Percentiles rank a stretch among this genome's conserved stretches.
phyloP scores from a whole-genome alignment of 2,113 vertebrate genomes.

The Microcebus murinus region DNA sequence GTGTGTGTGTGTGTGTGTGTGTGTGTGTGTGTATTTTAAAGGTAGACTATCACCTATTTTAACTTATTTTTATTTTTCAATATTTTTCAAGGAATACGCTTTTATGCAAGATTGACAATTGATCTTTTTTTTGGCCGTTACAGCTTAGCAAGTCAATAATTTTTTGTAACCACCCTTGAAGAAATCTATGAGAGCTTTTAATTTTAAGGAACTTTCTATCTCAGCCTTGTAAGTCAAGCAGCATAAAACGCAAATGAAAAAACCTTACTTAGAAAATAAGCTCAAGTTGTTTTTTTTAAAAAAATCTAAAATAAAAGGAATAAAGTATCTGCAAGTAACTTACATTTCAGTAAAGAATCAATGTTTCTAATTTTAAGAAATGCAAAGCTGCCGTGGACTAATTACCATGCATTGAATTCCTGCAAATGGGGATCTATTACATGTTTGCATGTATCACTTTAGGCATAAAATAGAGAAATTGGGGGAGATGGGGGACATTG shows the following conservation, averaged over 20 bases:
- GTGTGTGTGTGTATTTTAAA: neutral
- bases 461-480: neutral
- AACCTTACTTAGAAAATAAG: constrained; percentile 24
- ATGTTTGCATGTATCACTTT: neutral
- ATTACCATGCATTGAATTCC: neutral
- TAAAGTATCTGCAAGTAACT: neutral
- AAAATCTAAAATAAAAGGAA: constrained; percentile 15
- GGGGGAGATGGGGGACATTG: neutral
- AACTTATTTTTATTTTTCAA: neutral
- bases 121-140: neutral
- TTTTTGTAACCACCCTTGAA: constrained; percentile 35
- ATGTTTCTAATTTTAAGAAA: constrained; percentile 50
- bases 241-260: constrained; percentile 30
- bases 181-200: constrained; percentile 50
- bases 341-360: neutral
- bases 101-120: neutral
- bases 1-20: no score
- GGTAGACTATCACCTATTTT: neutral
- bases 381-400: neutral
- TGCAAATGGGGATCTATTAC: neutral
- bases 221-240: neutral
- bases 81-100: constrained; percentile 18
- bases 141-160: constrained; percentile 26
- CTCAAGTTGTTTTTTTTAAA: neutral
- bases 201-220: constrained; percentile 37